Evolutionary conservation across 2,888 invertebrate species (phyloP), one percentile per base, ranked within the genome.

Genomic region (Sphaerophoria taeniata): DNA sequence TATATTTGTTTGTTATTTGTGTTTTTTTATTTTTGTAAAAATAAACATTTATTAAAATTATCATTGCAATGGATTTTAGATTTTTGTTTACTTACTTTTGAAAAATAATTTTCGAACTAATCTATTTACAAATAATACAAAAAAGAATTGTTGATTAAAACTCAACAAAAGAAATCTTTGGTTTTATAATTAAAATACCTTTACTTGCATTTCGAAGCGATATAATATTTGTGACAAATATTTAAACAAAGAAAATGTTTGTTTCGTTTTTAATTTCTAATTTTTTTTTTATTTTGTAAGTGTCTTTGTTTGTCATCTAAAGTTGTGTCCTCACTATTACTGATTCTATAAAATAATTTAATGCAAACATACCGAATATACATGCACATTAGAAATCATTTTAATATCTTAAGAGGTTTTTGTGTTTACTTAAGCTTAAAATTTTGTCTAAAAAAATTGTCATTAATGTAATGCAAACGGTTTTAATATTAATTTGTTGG

Each of bases 111-210:
- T 69, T 67, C 36, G 33, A 60, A 43, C 36, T 75, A 63, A 63
- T 43, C 33, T 75, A 11, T 58, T 67, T 60, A 67, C 53, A 71
- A 39, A 43, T 60, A 43, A 60, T 60, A 49, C 16, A 51, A 60
- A 69, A 5, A 67, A 69, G 24, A 14, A 53, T 47, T 76, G 70
- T 70, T 76, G 76, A 76, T 53, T 69, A 76, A 76, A 70, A 76
- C 69, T 76, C 76, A 76, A 76, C 75, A 33, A 53, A 76, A 33
- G 61, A 76, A 75, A 76, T 76, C 76, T 76, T 76, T 76, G 76
- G 76, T 60, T 61, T 61, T n/a, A 70, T 51, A 67, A 67, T 69
- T 24, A 58, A 31, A 65, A 65, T 67, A 56, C 55, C 31, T 12
- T 39, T 14, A 39, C 56, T 36, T 56, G 39, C 31, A 49, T 55